These are phyloP conservation scores for Orthosia gracilis DNA, from an alignment of 2,888 invertebrate species.

Conservation along the genomic window DNA sequence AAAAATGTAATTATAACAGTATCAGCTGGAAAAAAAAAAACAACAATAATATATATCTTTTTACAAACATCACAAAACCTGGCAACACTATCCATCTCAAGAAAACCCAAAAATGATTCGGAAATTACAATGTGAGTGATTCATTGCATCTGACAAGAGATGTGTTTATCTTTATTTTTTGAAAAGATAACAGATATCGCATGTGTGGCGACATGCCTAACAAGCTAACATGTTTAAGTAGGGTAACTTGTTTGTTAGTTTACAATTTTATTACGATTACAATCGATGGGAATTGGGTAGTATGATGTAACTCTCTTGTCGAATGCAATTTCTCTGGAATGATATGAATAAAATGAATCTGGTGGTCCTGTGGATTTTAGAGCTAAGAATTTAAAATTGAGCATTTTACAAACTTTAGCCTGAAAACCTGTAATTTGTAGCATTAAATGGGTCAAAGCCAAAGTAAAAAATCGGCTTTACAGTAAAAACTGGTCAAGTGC, in stretches of 20 bases:
- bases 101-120: slow-evolving; percentile 63
- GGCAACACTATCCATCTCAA: slow-evolving; percentile 37
- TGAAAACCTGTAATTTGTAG: too few relatives aligned
- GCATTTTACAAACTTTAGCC: too few relatives aligned
- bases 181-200: slow-evolving; percentile 40
- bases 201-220: slow-evolving; percentile 52
- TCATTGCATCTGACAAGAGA: slow-evolving; percentile 62
- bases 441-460: too few relatives aligned
- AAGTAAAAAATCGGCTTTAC: too few relatives aligned
- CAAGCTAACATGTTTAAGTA: slow-evolving; percentile 59
- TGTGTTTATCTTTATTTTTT: slow-evolving; percentile 49
- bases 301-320: background rate
- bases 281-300: slow-evolving; percentile 10
- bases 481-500: too few relatives aligned
- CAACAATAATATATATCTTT: background rate
- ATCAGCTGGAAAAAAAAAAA: too few relatives aligned
- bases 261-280: slow-evolving; percentile 31
- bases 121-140: slow-evolving; percentile 72
- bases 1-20: too few relatives aligned
- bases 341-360: too few relatives aligned
- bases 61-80: background rate
- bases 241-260: slow-evolving; percentile 41
- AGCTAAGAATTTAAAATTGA: too few relatives aligned
- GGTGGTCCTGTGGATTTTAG: background rate
- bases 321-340: too few relatives aligned